These are phyloP conservation scores for Picathartes gymnocephalus DNA, from an alignment of 2,113 vertebrate species.

Conservation along the genomic window DNA sequence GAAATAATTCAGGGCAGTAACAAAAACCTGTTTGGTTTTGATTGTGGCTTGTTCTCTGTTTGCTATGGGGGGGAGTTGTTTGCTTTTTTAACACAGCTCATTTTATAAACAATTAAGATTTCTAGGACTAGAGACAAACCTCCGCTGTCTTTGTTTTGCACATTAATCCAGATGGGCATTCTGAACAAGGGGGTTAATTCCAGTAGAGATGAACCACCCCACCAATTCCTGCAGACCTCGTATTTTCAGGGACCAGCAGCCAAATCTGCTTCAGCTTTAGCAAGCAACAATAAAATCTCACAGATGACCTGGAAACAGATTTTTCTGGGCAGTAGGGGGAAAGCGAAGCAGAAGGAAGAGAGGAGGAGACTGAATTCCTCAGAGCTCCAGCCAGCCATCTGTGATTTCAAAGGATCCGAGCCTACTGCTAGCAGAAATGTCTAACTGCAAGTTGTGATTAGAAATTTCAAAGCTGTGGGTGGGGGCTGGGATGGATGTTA, in stretches of 20 bases:
- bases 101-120: not conserved
- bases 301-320: slow-evolving; percentile 21
- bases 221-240: not conserved
- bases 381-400: slow-evolving; percentile 35
- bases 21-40: not conserved
- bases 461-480: slow-evolving; percentile 23
- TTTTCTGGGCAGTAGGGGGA: not conserved
- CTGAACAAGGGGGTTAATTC: not conserved
- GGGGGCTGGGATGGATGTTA: not conserved
- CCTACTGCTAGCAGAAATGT: not conserved
- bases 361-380: not conserved
- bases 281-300: not conserved
- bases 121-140: not conserved
- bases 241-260: not conserved
- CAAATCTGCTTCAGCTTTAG: not conserved
- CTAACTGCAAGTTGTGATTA: slow-evolving; percentile 5
- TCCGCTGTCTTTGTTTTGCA: rapidly evolving
- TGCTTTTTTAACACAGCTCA: not conserved
- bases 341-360: not conserved
- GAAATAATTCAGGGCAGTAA: not conserved
- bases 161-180: not conserved
- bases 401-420: slow-evolving; percentile 10
- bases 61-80: rapidly evolving
- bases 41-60: not conserved
- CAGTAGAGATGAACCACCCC: not conserved